Conservation (phyloP, 2,113 vertebrate genomes). For the Eupsittula cactorum region DNA sequence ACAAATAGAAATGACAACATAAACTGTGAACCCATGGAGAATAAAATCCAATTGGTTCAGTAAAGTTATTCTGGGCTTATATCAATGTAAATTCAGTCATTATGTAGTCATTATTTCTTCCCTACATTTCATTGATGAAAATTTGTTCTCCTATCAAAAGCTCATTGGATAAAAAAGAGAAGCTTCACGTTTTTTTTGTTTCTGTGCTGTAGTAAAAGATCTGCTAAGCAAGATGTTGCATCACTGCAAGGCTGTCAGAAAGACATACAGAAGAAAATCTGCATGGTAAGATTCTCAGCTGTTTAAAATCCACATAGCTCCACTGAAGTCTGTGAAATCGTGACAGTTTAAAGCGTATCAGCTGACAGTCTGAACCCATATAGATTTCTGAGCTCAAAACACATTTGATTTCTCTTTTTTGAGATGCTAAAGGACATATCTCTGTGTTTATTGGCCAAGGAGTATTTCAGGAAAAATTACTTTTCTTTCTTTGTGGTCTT, state of each 20-base stretch:
- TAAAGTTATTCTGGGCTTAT: neutral
- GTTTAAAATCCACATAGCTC: conserved; percentile 9
- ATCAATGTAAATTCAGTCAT: neutral
- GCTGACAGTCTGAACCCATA: neutral
- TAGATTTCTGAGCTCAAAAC: neutral
- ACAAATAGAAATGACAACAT: neutral
- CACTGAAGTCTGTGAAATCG: neutral
- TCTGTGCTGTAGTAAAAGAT: neutral
- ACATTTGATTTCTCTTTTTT: neutral
- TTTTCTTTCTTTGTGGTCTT: neutral
- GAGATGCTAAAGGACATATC: neutral
- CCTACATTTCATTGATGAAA: neutral
- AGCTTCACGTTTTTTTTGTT: neutral
- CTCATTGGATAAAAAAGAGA: neutral
- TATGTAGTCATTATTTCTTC: neutral
- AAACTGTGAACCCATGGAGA: neutral
- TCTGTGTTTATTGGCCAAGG: neutral
- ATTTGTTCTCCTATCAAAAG: neutral
- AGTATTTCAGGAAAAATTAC: neutral
- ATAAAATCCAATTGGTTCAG: neutral
- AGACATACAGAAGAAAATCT: neutral
- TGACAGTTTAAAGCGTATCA: neutral
- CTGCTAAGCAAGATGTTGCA: neutral
- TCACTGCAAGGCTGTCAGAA: neutral
- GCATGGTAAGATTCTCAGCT: conserved; percentile 40